Evolutionary conservation across 2,888 invertebrate genomes (phyloP).

Genomic region (Tridacna gigas): DNA sequence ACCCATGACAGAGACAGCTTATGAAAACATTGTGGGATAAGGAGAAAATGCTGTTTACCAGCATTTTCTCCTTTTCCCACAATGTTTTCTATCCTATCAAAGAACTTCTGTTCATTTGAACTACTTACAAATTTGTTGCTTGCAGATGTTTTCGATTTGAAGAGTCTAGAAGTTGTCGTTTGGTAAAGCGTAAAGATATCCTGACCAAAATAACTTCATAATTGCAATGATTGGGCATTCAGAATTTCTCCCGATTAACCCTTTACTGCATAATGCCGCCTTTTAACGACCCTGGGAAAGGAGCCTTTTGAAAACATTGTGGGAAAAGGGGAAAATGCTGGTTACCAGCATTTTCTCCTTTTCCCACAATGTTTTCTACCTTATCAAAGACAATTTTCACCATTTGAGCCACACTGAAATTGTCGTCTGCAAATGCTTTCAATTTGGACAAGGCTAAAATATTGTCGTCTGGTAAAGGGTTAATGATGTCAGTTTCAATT

Average conservation of each 20-base stretch:
- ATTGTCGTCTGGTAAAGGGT: too few relatives aligned
- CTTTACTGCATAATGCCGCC: not conserved
- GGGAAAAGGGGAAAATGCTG: not conserved
- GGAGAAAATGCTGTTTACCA: not conserved
- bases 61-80: not conserved
- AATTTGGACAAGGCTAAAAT: too few relatives aligned
- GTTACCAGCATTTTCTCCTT: not conserved
- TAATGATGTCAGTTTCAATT: too few relatives aligned
- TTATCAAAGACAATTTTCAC: too few relatives aligned
- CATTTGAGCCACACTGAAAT: too few relatives aligned
- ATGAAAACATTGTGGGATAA: not conserved
- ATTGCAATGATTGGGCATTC: too few relatives aligned
- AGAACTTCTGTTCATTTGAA: not conserved
- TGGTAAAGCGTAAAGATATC: too few relatives aligned
- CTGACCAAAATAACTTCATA: too few relatives aligned
- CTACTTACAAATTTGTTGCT: not conserved
- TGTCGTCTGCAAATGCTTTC: too few relatives aligned
- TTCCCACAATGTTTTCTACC: slow-evolving; percentile 10
- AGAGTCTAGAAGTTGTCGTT: too few relatives aligned
- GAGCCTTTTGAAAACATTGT: not conserved
- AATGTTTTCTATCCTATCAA: not conserved
- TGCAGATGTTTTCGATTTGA: too few relatives aligned
- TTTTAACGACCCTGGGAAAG: not conserved
- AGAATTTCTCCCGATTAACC: not conserved
- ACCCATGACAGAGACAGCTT: too few relatives aligned